A percentile compares a stretch with the other conserved stretches of the same genome.
phyloP scores from a whole-genome alignment of 1,140 invertebrate species.

The Polypedilum vanderplanki region DNA sequence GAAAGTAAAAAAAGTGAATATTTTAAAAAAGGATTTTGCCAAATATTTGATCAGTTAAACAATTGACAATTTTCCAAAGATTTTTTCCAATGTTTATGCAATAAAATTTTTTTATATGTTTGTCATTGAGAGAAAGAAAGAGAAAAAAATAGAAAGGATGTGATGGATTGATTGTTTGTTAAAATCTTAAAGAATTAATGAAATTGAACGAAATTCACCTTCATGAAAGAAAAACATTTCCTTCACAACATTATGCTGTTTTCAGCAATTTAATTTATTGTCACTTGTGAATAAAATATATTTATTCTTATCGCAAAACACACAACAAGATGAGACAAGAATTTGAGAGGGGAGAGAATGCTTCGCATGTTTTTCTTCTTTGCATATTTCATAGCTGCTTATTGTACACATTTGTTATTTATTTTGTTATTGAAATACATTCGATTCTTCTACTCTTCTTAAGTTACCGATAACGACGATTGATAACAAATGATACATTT shows the following conservation, averaged over 20 bases:
- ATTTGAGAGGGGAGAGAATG: neutral
- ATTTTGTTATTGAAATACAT: slow-evolving; percentile 22
- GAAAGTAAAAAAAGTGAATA: neutral
- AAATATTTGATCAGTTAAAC: slow-evolving; percentile 20
- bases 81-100: slow-evolving; percentile 2
- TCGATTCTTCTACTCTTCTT: neutral
- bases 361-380: slow-evolving; percentile 11
- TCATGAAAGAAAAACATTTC: neutral
- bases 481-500: slow-evolving; percentile 24
- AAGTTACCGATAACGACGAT: neutral
- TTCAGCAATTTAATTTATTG: slow-evolving; percentile 29
- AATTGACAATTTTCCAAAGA: neutral
- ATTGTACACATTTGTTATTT: slow-evolving; percentile 8
- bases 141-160: neutral
- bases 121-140: neutral
- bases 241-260: slow-evolving; percentile 10
- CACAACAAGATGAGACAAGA: neutral
- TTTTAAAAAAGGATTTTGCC: neutral
- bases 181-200: neutral
- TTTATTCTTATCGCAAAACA: neutral
- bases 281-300: slow-evolving; percentile 21
- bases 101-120: slow-evolving; percentile 1
- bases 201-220: neutral
- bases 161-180: neutral
- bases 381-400: neutral